phyloP scores from a whole-genome alignment of 2,888 invertebrate genomes.

The Limenitis arthemis region DNA sequence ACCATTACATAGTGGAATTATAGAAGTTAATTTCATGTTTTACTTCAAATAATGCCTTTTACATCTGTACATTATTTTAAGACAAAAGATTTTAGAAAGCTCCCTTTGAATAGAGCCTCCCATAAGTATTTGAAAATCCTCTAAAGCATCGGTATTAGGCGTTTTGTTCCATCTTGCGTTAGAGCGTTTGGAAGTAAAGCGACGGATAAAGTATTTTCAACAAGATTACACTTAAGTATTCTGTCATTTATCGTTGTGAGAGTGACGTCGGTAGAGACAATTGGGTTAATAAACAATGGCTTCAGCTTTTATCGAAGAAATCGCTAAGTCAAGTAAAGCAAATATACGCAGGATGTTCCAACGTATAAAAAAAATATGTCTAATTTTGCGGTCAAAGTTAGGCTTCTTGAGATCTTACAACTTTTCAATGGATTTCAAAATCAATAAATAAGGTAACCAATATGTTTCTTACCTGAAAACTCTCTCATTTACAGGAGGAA shows the following conservation, averaged over 20 bases:
- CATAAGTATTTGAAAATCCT: constrained; percentile 87
- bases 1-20: too few relatives aligned
- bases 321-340: too few relatives aligned
- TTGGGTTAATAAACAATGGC: constrained; percentile 96
- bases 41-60: neutral
- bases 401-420: constrained; percentile 87
- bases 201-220: constrained; percentile 93
- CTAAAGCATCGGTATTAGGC: constrained; percentile 80
- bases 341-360: too few relatives aligned
- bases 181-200: constrained; percentile 91
- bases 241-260: constrained; percentile 94
- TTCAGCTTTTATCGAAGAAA: constrained; percentile 93
- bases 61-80: neutral
- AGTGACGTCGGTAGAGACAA: constrained; percentile 94
- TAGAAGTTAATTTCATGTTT: neutral
- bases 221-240: constrained; percentile 93
- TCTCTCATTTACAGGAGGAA: too few relatives aligned
- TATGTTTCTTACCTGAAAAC: too few relatives aligned
- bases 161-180: constrained; percentile 92
- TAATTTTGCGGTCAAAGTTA: constrained; percentile 85
- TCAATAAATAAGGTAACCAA: too few relatives aligned
- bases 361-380: too few relatives aligned
- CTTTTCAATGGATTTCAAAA: too few relatives aligned
- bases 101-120: constrained; percentile 84
- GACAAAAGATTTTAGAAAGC: constrained; percentile 38